Conservation (phyloP, 1,140 invertebrate species). For the Paralvinella palmiformis region DNA sequence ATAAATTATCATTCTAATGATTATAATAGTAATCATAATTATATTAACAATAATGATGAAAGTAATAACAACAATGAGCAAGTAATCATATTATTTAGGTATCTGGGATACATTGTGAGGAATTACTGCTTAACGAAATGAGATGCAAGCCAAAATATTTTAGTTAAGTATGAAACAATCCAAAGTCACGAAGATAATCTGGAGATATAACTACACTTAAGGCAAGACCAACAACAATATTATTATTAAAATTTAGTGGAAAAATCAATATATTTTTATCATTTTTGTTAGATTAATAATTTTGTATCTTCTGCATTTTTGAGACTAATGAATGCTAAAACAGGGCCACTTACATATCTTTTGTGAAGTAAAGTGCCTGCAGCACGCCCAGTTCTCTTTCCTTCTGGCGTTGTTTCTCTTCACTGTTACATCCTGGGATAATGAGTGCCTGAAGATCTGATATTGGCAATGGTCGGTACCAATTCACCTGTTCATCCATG, state of each 20-base stretch:
- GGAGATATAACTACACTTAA: not conserved
- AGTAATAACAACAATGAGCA: too few relatives aligned
- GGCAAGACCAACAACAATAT: not conserved
- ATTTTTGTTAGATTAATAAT: not conserved
- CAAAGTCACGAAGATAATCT: slow-evolving; percentile 1
- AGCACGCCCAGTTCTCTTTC: slow-evolving; percentile 75
- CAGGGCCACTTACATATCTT: slow-evolving; percentile 57
- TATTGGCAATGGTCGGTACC: slow-evolving; percentile 64
- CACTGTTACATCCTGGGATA: slow-evolving; percentile 70
- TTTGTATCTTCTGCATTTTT: not conserved
- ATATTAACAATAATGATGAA: not conserved
- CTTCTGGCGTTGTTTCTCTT: slow-evolving; percentile 78
- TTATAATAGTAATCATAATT: not conserved
- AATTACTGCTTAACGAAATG: not conserved
- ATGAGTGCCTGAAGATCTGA: slow-evolving; percentile 59
- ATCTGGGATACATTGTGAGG: too few relatives aligned
- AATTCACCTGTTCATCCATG: slow-evolving; percentile 25
- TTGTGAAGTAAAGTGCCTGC: slow-evolving; percentile 74
- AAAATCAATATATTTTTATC: slow-evolving; percentile 2
- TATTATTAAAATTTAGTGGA: not conserved
- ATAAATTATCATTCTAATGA: slow-evolving; percentile 11
- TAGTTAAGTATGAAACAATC: slow-evolving; percentile 18
- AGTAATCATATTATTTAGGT: too few relatives aligned
- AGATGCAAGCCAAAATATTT: slow-evolving; percentile 30
- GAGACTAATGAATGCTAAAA: slow-evolving; percentile 7